phyloP scores from a whole-genome alignment of 2,113 vertebrate genomes.

The Podilymbus podiceps region DNA sequence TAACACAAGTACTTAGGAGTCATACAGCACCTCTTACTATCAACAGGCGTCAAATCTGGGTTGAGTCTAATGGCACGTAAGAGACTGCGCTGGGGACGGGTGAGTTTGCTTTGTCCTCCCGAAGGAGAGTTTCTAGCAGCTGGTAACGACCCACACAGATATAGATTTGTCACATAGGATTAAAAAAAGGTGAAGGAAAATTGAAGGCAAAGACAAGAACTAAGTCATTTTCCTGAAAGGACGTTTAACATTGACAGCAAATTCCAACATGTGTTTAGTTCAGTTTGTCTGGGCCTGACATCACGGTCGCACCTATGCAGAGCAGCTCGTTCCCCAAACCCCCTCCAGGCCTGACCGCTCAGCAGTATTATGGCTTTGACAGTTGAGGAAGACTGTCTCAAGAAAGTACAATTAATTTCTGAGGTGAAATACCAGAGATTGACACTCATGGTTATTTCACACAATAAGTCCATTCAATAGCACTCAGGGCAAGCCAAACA shows the following conservation, averaged over 20 bases:
- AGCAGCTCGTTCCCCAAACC: not conserved
- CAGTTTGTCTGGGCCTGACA: conserved; percentile 17
- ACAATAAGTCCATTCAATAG: conserved; percentile 23
- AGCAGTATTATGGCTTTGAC: conserved; percentile 21
- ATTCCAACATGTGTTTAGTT: not conserved
- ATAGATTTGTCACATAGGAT: not conserved
- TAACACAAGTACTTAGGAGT: not conserved
- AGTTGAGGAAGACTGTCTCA: conserved; percentile 40
- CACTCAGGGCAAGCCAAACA: not conserved
- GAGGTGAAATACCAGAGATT: conserved; percentile 48
- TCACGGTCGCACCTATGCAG: not conserved
- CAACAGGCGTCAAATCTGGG: not conserved
- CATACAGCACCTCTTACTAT: not conserved
- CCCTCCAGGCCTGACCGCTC: not conserved
- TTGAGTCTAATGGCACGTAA: not conserved
- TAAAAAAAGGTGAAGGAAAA: conserved; percentile 19
- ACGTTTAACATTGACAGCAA: conserved; percentile 2
- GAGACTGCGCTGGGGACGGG: not conserved
- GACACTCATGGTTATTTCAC: conserved; percentile 36
- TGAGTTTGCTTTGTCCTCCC: not conserved
- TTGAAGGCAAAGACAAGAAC: not conserved
- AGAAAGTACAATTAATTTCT: conserved; percentile 52
- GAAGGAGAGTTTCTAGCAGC: not conserved
- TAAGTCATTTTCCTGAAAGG: conserved; percentile 15
- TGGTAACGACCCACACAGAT: not conserved